Conservation (phyloP, 2,888 invertebrate species). For the Gryllus longicercus region DNA sequence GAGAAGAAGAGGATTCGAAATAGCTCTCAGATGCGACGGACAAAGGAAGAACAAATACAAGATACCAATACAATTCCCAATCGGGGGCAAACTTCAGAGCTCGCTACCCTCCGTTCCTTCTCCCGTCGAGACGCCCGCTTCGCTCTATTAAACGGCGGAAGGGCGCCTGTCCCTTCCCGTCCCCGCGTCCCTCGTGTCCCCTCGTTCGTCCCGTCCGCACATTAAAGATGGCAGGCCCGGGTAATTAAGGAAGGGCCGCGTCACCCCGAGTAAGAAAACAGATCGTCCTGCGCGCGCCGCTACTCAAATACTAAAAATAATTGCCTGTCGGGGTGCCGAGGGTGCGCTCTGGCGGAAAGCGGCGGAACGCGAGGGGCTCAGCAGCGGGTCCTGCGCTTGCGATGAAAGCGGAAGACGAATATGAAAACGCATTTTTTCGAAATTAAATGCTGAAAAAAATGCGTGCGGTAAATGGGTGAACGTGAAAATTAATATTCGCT, state of each 20-base stretch:
- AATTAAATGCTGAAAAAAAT: too few species aligned
- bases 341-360: not conserved
- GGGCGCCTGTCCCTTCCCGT: not conserved
- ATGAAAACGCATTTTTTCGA: not conserved
- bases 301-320: slow-evolving; percentile 17
- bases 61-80: not conserved
- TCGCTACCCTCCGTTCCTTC: not conserved
- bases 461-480: too few species aligned
- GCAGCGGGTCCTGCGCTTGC: not conserved
- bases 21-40: too few species aligned
- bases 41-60: not conserved
- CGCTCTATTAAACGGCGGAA: not conserved
- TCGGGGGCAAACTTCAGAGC: not conserved
- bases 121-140: not conserved
- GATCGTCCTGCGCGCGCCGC: slow-evolving; percentile 9
- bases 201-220: not conserved
- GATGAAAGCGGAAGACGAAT: not conserved
- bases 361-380: not conserved
- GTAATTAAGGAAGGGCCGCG: slow-evolving; percentile 10
- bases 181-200: not conserved
- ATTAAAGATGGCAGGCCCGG: slow-evolving; percentile 10
- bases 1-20: too few species aligned
- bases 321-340: not conserved
- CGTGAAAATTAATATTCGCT: too few species aligned
- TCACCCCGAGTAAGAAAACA: slow-evolving; percentile 1